phyloP scores from a whole-genome alignment of 2,797 vertebrate genomes.

The Neosalanx taihuensis region DNA sequence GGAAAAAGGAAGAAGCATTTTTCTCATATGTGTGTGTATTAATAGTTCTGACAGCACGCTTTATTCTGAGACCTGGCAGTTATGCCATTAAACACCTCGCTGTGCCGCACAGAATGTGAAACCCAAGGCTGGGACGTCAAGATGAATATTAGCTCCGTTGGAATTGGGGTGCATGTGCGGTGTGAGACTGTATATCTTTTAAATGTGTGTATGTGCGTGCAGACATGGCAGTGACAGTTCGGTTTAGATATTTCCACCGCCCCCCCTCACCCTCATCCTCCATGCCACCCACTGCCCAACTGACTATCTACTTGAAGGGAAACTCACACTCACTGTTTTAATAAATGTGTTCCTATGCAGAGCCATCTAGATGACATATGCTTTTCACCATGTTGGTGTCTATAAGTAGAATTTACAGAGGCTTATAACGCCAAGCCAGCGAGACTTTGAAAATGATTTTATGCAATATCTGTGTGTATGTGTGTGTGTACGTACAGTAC shows the following conservation, averaged over 20 bases:
- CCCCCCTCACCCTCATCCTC: no score
- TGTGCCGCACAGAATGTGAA: slow-evolving; percentile 35
- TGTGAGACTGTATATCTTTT: background rate
- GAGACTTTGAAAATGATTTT: no score
- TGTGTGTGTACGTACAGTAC: background rate
- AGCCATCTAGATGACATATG: no score
- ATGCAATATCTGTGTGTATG: background rate
- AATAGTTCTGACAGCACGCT: slow-evolving; percentile 38
- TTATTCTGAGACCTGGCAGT: slow-evolving; percentile 24
- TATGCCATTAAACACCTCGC: slow-evolving; percentile 39
- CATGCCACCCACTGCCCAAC: background rate
- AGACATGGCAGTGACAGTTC: slow-evolving; percentile 31
- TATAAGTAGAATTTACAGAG: no score
- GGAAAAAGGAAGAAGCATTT: slow-evolving; percentile 13
- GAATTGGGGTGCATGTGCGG: background rate
- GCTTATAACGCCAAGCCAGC: no score
- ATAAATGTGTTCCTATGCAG: slow-evolving; percentile 23
- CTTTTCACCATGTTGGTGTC: no score
- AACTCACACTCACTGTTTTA: slow-evolving; percentile 38
- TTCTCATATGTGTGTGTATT: slow-evolving; percentile 25
- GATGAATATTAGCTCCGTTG: slow-evolving; percentile 23
- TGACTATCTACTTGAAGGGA: slow-evolving; percentile 7
- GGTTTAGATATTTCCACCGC: slow-evolving; percentile 11
- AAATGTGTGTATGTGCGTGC: background rate
- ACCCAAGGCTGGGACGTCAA: slow-evolving; percentile 26